These are phyloP conservation scores for Drosophila dunni DNA, from an alignment of 1,140 invertebrate genomes.

Conservation along the genomic window DNA sequence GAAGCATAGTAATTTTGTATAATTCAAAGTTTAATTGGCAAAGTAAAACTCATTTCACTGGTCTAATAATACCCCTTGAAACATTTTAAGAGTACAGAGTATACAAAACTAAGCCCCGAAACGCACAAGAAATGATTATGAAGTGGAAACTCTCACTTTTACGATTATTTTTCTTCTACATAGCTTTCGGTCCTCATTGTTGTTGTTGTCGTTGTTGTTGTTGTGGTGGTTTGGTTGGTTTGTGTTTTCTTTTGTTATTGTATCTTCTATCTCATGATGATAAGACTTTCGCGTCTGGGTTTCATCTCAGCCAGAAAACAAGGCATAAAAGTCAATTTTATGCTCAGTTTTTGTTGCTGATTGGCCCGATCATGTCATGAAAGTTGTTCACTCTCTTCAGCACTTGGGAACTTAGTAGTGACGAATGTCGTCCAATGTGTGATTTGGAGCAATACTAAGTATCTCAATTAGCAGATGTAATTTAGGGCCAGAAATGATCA, in stretches of 20 bases:
- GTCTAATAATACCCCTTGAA: conserved; percentile 8
- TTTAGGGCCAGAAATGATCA: conserved; percentile 55
- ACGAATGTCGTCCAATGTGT: conserved; percentile 33
- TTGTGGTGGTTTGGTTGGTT: conserved; percentile 49
- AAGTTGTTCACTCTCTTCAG: conserved; percentile 32
- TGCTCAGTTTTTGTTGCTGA: conserved; percentile 76
- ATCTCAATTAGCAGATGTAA: conserved; percentile 76
- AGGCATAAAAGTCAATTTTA: conserved; percentile 81
- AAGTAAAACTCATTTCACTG: neutral
- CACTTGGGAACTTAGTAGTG: neutral
- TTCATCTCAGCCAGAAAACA: conserved; percentile 58
- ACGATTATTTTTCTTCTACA: conserved; percentile 79
- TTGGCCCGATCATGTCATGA: conserved; percentile 70
- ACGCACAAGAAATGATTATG: conserved; percentile 64
- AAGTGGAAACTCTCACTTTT: conserved; percentile 82
- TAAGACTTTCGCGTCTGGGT: conserved; percentile 64
- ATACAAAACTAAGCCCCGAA: conserved; percentile 43
- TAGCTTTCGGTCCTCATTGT: conserved; percentile 69
- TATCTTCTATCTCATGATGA: conserved; percentile 75
- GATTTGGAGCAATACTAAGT: conserved; percentile 81
- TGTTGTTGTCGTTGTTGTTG: conserved; percentile 29
- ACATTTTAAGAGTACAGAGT: conserved; percentile 20
- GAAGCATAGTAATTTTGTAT: neutral
- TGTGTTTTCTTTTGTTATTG: conserved; percentile 60
- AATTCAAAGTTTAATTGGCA: neutral